Evolutionary conservation across 1,140 invertebrate species (phyloP), one percentile per base, ranked within the genome.

Genomic region (Teleopsis dalmanni): DNA sequence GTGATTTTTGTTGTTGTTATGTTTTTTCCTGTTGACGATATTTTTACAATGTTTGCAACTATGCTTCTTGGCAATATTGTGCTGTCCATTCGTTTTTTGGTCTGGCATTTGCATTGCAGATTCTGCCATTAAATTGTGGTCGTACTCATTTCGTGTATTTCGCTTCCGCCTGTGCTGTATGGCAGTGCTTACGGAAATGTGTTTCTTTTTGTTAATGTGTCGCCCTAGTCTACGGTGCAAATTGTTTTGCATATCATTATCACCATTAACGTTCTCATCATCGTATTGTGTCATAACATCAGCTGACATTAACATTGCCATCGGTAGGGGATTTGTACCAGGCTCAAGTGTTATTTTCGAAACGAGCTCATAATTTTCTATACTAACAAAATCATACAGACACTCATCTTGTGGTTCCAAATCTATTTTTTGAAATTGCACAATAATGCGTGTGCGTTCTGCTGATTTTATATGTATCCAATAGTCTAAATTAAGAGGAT

Each of bases 401-500:
- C 85, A 89, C 49, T 87, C 77, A 18, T 77, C 71, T 67, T 89
- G 85, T 47, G 74, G 74, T 61, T 89, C 87, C 8, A 88, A 56
- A 55, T 87, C 84, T 8, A 89, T 70, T 31, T 74, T 72, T 10
- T 76, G 62, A 57, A 87, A 85, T 50, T 78, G 76, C 40, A 87
- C 65, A 0, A 86, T 76, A 0, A 87, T 74, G 14, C 83, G 65
- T 2, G 79, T 79, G 40, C 75, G 70, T 4, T 76, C 65, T 0
- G 83, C 80, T 10, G 79, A 79, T 13, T 72, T 57, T 2, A 86
- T 74, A 47, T 75, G 73, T 1, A 80, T 75, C 62, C 74, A 78
- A 59, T 84, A 82, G 61, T 85, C 78, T 34, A 84, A 60, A 53
- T 85, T 80, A 52, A 82, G 79, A 54, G 80, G 76, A 67, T 88